Evolutionary conservation across 2,113 vertebrate species (phyloP).

Genomic region (Ailurus styani): DNA sequence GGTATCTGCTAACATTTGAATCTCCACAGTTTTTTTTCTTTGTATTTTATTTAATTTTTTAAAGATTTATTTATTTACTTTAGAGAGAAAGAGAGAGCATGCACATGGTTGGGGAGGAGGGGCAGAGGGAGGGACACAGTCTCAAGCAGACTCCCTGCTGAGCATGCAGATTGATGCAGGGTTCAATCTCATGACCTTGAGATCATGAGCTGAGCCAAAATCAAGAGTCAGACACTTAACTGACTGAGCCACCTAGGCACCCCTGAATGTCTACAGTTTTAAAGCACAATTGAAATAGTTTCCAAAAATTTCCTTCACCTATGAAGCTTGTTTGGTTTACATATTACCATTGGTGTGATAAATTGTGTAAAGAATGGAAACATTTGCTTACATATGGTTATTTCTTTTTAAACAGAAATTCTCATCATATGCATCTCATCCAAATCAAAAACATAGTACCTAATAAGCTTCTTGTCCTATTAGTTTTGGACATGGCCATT

Average conservation of each 20-base stretch:
- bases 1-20: not conserved
- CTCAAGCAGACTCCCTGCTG: not conserved
- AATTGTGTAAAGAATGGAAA: not conserved
- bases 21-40: not conserved
- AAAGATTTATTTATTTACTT: not conserved
- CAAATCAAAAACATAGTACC: not conserved
- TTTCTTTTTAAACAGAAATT: not conserved
- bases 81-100: not conserved
- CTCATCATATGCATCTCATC: not conserved
- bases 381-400: not conserved
- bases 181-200: not conserved
- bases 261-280: not conserved
- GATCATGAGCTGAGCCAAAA: not conserved
- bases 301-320: not conserved
- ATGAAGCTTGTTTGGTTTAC: not conserved
- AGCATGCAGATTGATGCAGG: not conserved
- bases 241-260: not conserved
- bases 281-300: not conserved
- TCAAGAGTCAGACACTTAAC: not conserved
- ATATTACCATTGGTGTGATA: not conserved
- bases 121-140: not conserved
- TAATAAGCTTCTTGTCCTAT: not conserved
- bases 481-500: not conserved
- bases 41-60: not conserved
- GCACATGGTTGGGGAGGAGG: not conserved